Base-by-base conservation (phyloP, 2,113 vertebrate genomes). In the Colistium nudipinnis region DNA sequence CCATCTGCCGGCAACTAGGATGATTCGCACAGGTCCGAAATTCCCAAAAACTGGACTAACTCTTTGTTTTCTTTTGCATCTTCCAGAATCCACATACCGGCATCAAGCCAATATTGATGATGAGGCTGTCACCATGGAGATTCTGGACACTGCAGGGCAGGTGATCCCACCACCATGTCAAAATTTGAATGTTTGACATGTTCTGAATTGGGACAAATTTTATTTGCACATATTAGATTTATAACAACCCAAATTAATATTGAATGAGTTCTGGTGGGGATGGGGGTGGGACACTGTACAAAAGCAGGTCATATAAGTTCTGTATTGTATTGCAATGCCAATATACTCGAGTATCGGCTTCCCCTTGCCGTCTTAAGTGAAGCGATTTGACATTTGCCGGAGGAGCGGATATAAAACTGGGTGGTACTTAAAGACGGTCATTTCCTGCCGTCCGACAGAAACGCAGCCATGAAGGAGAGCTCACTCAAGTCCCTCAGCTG, bases 111-210 rank as follows among this genome's bases (percentile, higher is more conserved):
- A 91, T 54, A 96, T 99, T 14, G 98, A 99, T 12, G 98, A 99
- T 83, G 98, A 99, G 87, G 91, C 93, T 11, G 95, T 99, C 84
- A 92, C 94, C 91, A 98, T 99, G 98, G 98, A 99, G 91, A 97
- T 99, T 54, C 92, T 99, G 54, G 98, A 99, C 86, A 99, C 98
- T 19, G 98, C 98, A 56, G 98, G 98, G 35, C 98, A 99, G 96
- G 98, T 99, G 82, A 62, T 17, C 9, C 20, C 22, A 13, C 20
- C 45, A 25, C 45, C 14, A 5, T 24, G 44, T 5, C 44, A 47
- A 24, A 22, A 19, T 4, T 47, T 33, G 4, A 9, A 33, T 33
- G n/a, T n/a, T n/a, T n/a, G n/a, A n/a, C n/a, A n/a, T n/a, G n/a
- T n/a, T n/a, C n/a, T n/a, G n/a, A n/a, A n/a, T n/a, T n/a, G n/a